Evolutionary conservation across 2,888 invertebrate species (phyloP).

Genomic region (Clivina fossor): DNA sequence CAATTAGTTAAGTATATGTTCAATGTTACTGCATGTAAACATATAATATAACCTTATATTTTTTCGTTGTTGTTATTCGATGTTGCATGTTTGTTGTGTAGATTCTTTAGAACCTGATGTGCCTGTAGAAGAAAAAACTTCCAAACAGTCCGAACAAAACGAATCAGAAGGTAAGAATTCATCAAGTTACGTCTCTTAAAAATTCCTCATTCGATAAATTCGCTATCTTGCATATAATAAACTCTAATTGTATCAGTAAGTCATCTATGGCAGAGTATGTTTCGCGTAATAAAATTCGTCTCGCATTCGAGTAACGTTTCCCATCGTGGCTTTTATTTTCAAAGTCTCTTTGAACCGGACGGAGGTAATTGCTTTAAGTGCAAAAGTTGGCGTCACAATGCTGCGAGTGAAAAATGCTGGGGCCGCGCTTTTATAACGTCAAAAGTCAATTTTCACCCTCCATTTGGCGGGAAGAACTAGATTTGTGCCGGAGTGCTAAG

Average conservation of each 20-base stretch:
- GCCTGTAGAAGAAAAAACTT: constrained; percentile 47
- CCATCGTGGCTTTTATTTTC: too few relatives aligned
- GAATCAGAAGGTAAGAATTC: constrained; percentile 63
- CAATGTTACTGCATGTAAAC: constrained; percentile 30
- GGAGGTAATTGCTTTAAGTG: constrained; percentile 43
- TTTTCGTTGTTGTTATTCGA: constrained; percentile 40
- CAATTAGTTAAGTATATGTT: constrained; percentile 13
- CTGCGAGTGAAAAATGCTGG: constrained; percentile 33
- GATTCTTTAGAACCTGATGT: constrained; percentile 48
- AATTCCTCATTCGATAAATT: too few relatives aligned
- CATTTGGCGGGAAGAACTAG: constrained; percentile 49
- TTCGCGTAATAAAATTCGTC: too few relatives aligned
- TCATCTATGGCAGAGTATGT: too few relatives aligned
- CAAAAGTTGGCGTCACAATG: constrained; percentile 47
- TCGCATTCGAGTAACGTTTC: too few relatives aligned
- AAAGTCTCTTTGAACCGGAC: background rate
- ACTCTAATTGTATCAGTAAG: too few relatives aligned
- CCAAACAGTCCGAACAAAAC: constrained; percentile 44
- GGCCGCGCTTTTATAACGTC: constrained; percentile 49
- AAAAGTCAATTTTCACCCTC: constrained; percentile 54
- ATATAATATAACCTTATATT: constrained; percentile 32
- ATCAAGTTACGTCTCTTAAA: too few relatives aligned
- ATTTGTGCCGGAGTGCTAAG: constrained; percentile 46
- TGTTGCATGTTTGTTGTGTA: constrained; percentile 35
- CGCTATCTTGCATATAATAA: too few relatives aligned